Evolutionary conservation across 2,797 vertebrate genomes (phyloP).

Genomic region (Acrocephalus scirpaceus): DNA sequence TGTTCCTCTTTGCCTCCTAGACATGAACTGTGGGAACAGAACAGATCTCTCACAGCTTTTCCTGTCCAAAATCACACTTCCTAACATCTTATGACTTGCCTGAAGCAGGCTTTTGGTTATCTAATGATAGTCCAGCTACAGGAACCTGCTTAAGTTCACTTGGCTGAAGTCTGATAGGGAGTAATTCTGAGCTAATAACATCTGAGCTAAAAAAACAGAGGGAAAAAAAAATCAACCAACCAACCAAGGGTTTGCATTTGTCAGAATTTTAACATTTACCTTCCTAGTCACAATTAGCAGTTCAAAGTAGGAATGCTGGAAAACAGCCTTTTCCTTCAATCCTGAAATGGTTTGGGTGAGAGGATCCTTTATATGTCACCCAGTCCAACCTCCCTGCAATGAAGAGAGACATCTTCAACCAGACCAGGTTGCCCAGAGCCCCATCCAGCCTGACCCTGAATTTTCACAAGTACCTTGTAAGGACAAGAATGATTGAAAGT

Average conservation of each 20-base stretch:
- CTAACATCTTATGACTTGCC: neutral
- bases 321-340: neutral
- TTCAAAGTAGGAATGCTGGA: neutral
- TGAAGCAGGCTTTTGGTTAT: neutral
- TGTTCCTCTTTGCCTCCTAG: neutral
- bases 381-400: neutral
- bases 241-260: neutral
- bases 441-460: neutral
- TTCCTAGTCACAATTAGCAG: neutral
- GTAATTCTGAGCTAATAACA: neutral
- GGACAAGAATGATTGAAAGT: neutral
- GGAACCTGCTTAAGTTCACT: neutral
- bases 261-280: neutral
- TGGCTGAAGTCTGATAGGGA: neutral
- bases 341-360: neutral
- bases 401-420: neutral
- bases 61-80: neutral
- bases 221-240: neutral
- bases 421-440: neutral
- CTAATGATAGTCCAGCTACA: neutral
- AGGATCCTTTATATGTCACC: neutral
- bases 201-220: neutral
- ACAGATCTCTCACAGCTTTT: neutral
- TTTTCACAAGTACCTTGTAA: neutral
- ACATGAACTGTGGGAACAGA: neutral